phyloP scores from a whole-genome alignment of 2,113 vertebrate genomes.

The Syngnathoides biaculeatus region DNA sequence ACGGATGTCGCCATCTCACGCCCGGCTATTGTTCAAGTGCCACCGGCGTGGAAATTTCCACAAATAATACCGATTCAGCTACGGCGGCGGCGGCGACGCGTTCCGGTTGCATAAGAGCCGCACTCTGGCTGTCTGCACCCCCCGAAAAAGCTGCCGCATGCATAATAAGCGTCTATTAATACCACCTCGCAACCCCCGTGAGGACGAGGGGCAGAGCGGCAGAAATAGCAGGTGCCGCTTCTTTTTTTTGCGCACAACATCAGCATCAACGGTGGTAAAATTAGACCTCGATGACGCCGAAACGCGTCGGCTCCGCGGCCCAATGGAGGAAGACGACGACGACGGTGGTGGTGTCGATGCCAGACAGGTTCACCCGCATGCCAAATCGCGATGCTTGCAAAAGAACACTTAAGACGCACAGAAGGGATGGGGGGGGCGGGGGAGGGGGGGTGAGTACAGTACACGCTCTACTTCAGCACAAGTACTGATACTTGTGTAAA shows the following conservation, averaged over 20 bases:
- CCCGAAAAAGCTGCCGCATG: conserved; percentile 41
- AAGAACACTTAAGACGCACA: not conserved
- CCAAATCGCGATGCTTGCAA: not conserved
- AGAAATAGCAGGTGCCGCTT: conserved; percentile 91
- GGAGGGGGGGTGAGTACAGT: too few relatives aligned
- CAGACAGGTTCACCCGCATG: conserved; percentile 3
- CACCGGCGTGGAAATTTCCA: not conserved
- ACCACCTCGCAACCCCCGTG: conserved; percentile 51
- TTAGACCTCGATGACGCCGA: conserved; percentile 90
- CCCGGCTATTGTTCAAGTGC: not conserved
- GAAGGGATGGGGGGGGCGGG: too few relatives aligned
- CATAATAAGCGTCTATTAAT: conserved; percentile 73
- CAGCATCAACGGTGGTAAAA: conserved; percentile 91
- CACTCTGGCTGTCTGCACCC: conserved; percentile 28
- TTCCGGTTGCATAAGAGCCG: conserved; percentile 41
- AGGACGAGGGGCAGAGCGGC: conserved; percentile 69
- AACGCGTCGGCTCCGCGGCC: conserved; percentile 81
- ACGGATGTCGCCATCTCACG: not conserved
- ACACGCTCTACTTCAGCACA: too few relatives aligned
- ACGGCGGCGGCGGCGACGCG: too few relatives aligned
- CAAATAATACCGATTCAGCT: not conserved
- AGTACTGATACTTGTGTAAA: too few relatives aligned
- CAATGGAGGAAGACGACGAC: conserved; percentile 71
- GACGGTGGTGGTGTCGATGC: conserved; percentile 45
- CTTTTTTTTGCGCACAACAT: conserved; percentile 79